These are phyloP conservation scores for Channa argus DNA, from an alignment of 2,113 vertebrate genomes.

Conservation along the genomic window DNA sequence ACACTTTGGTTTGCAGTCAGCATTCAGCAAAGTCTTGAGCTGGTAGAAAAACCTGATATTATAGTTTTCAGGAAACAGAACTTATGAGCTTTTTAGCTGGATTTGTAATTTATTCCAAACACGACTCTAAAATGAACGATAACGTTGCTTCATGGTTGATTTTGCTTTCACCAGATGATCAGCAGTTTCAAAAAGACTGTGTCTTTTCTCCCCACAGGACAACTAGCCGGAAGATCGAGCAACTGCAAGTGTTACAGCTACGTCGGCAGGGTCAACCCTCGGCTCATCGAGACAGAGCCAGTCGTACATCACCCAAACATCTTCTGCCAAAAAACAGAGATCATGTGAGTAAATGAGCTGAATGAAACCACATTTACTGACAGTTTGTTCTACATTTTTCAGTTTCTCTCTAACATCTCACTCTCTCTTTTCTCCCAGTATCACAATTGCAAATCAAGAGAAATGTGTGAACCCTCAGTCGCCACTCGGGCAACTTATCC, in stretches of 20 bases:
- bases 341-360: conserved; percentile 40
- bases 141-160: no score
- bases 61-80: no score
- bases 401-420: neutral
- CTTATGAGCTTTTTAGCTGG: no score
- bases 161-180: no score
- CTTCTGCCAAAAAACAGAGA: conserved; percentile 29
- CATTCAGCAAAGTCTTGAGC: no score
- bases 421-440: conserved; percentile 10
- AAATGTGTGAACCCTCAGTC: conserved; percentile 37
- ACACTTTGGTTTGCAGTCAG: no score
- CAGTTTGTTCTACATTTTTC: neutral
- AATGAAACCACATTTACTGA: neutral
- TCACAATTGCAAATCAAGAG: neutral
- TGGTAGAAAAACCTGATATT: no score
- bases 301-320: neutral
- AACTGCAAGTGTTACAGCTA: conserved; percentile 23
- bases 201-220: conserved; percentile 7
- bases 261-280: neutral
- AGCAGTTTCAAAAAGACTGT: no score
- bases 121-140: no score
- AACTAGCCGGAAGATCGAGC: neutral
- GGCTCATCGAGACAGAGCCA: neutral
- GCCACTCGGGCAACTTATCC: conserved; percentile 5
- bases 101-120: no score